Base-by-base conservation (phyloP, 2,113 vertebrate genomes). In the Myotis brandtii region DNA sequence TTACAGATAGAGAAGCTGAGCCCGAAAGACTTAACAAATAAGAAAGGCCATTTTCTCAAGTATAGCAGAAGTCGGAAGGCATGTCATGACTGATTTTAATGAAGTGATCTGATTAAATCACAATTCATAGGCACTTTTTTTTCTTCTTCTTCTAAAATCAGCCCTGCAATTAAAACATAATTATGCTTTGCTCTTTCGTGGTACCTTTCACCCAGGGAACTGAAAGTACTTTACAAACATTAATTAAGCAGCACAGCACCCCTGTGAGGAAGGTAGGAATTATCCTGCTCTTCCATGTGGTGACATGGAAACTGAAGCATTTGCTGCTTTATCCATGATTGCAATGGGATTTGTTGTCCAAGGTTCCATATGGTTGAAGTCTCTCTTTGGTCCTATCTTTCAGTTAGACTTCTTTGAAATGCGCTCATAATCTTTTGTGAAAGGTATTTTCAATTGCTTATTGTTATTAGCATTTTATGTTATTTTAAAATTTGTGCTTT, bases 201-300 rank as follows among this genome's bases (percentile, higher is more conserved):
- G 40, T 96, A 59, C 79, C 91, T 97, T 94, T 95, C 91, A 94
- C 94, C 79, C 59, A 80, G 95, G 95, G 94, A 97, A 72, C 91
- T 66, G 62, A 94, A 95, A 84, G 32, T 95, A 27, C 73, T 95
- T 56, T 70, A 92, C 64, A 91, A 87, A 96, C 89, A 81, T 96
- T 96, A 98, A 96, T 91, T 96, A 95, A 96, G 56, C 83, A 91
- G 94, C 56, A 48, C 37, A 97, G 70, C 89, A 97, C 73, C 83
- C 96, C 27, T 96, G 89, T 79, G 94, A 96, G 93, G 93, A 96
- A 93, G 46, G 82, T 37, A 83, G 82, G 50, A 84, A 95, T 89
- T 94, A 79, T 66, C 73, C 54, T 91, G 23, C 43, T 91, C 56
- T 76, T 93, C 90, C 46, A 66, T 43, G 16, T 54, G 86, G 34